These are phyloP conservation scores for Nemopilema nomurai DNA, from an alignment of 30 jellyfish, hydroid and myxozoan species.

Conservation along the genomic window DNA sequence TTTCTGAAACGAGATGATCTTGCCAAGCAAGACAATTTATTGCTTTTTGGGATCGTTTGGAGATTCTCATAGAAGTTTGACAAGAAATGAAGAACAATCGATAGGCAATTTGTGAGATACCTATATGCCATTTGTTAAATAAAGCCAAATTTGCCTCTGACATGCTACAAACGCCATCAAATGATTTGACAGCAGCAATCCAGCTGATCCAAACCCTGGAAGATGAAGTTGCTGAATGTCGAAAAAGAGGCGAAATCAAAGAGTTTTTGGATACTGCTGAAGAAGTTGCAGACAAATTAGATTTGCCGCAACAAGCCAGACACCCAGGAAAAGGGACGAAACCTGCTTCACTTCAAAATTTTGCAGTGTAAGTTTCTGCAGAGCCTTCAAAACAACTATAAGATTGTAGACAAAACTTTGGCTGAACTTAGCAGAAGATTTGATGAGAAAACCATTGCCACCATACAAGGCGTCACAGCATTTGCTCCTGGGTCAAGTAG, in stretches of 20 bases:
- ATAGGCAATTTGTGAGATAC: too few species aligned
- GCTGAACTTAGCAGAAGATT: conserved; percentile 34
- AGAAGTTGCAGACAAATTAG: conserved; percentile 1
- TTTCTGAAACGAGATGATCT: too few species aligned
- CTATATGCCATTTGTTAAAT: too few species aligned
- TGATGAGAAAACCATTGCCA: conserved; percentile 8
- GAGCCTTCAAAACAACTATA: conserved; percentile 19
- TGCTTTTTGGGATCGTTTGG: too few species aligned
- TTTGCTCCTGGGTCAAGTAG: conserved; percentile 9
- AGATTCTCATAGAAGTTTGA: too few species aligned
- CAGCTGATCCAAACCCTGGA: neutral
- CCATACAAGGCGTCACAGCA: conserved; percentile 36
- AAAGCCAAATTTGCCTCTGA: too few species aligned
- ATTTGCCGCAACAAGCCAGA: conserved; percentile 17
- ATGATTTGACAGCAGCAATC: conserved; percentile 9
- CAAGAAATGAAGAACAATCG: too few species aligned
- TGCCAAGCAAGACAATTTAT: too few species aligned
- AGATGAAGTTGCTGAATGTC: conserved; percentile 2
- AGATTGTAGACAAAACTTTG: conserved; percentile 21
- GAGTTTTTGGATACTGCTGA: conserved; percentile 5
- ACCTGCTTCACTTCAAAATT: conserved; percentile 1
- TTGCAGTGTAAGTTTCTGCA: too few species aligned
- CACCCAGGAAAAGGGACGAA: neutral
- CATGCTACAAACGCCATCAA: conserved; percentile 15
- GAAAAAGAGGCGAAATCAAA: neutral